A percentile compares a stretch with the other conserved stretches of the same genome.
These are phyloP conservation scores for Erythrocercus mccallii DNA, from an alignment of 2,113 vertebrate species.

Conservation along the genomic window DNA sequence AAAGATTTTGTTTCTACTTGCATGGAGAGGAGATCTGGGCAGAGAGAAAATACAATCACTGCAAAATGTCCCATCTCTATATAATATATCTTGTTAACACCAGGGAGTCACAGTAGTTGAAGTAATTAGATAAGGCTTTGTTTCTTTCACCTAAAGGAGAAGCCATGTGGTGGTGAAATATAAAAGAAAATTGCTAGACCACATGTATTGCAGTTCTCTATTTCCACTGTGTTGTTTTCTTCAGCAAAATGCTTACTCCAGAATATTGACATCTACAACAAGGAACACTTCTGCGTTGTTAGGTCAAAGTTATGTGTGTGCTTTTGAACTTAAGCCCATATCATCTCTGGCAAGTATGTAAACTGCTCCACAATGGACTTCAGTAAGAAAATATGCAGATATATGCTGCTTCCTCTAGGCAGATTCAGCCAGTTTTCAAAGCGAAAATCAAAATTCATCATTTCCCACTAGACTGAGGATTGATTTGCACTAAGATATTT, in stretches of 20 bases:
- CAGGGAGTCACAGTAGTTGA: slow-evolving; percentile 6
- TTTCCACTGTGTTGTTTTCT: background rate
- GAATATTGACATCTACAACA: background rate
- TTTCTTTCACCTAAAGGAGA: slow-evolving; percentile 41
- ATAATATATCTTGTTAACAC: background rate
- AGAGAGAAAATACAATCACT: slow-evolving; percentile 6
- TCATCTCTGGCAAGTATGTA: background rate
- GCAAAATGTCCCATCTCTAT: background rate
- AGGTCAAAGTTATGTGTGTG: background rate
- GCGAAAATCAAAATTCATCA: background rate
- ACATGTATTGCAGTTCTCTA: background rate
- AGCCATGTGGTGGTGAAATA: background rate
- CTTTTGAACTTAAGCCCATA: background rate
- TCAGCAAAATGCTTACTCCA: background rate
- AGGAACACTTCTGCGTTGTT: background rate
- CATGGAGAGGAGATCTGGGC: background rate
- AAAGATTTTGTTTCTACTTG: background rate
- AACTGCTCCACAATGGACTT: background rate
- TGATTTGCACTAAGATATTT: background rate
- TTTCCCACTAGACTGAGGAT: background rate
- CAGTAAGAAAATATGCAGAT: background rate
- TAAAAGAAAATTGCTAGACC: background rate
- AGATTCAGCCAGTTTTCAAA: background rate
- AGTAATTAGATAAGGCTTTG: slow-evolving; percentile 40
- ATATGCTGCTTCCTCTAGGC: background rate